Conservation (phyloP, 1,140 invertebrate genomes). For the Stratiolaelaps scimitus region DNA sequence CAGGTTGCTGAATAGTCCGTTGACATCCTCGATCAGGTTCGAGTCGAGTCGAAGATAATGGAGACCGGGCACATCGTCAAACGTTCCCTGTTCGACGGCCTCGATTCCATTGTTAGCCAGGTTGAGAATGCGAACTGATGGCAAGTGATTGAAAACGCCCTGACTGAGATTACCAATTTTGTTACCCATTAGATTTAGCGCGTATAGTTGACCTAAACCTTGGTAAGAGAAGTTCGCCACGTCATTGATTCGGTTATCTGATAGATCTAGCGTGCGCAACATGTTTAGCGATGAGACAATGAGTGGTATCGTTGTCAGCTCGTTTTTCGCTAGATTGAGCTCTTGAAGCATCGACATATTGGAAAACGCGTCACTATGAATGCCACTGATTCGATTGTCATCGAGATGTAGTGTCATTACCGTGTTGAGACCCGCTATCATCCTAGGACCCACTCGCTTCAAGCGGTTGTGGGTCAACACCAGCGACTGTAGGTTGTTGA, state of each 20-base stretch:
- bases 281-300: constrained; percentile 59
- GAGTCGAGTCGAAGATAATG: constrained; percentile 72
- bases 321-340: constrained; percentile 67
- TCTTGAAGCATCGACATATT: constrained; percentile 66
- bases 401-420: constrained; percentile 61
- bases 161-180: constrained; percentile 69
- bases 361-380: constrained; percentile 63
- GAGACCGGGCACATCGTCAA: constrained; percentile 60
- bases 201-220: constrained; percentile 63
- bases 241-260: constrained; percentile 60
- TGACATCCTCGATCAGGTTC: constrained; percentile 68
- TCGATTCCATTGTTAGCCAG: constrained; percentile 69
- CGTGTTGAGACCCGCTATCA: constrained; percentile 62
- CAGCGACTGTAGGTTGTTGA: constrained; percentile 68
- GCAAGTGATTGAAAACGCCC: constrained; percentile 60
- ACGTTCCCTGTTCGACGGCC: constrained; percentile 63
- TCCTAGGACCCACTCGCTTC: constrained; percentile 57
- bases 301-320: constrained; percentile 55
- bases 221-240: constrained; percentile 64
- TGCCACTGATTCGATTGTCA: constrained; percentile 58
- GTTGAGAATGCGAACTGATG: constrained; percentile 70
- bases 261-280: constrained; percentile 62
- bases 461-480: constrained; percentile 64
- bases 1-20: constrained; percentile 66
- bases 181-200: constrained; percentile 71